These are phyloP conservation scores for Hemicentrotus pulcherrimus DNA, from an alignment of 35 echinoderm and acorn worm genomes.

Conservation along the genomic window DNA sequence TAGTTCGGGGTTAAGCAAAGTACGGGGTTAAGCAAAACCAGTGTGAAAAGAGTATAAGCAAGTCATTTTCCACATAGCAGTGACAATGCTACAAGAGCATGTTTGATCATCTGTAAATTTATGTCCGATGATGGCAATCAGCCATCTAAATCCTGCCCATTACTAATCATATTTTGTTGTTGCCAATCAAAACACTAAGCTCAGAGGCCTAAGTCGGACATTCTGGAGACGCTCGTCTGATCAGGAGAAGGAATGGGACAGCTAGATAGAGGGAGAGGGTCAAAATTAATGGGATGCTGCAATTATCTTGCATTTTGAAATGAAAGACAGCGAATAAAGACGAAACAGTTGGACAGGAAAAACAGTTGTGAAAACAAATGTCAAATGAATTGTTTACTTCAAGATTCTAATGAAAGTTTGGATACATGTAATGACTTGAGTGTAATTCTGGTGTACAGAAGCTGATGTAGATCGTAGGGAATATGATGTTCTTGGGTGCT, in stretches of 20 bases:
- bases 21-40: no score
- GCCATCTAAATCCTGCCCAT: background rate
- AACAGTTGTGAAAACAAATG: background rate
- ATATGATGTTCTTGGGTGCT: no score
- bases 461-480: no score
- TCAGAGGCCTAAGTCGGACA: background rate
- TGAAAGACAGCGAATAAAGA: background rate
- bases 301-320: background rate
- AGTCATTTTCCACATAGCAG: no score
- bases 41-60: no score
- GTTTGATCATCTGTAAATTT: background rate
- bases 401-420: no score
- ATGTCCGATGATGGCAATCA: background rate
- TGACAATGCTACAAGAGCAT: no score
- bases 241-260: background rate
- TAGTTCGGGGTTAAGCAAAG: no score
- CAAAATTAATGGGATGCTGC: background rate
- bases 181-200: background rate
- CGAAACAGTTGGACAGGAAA: background rate
- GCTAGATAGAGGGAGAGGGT: background rate
- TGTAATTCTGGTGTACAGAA: no score
- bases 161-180: constrained; percentile 2
- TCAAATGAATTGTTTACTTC: no score
- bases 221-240: background rate
- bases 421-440: no score